Conservation (phyloP, 2,797 vertebrate species). For the Leuciscus waleckii region DNA sequence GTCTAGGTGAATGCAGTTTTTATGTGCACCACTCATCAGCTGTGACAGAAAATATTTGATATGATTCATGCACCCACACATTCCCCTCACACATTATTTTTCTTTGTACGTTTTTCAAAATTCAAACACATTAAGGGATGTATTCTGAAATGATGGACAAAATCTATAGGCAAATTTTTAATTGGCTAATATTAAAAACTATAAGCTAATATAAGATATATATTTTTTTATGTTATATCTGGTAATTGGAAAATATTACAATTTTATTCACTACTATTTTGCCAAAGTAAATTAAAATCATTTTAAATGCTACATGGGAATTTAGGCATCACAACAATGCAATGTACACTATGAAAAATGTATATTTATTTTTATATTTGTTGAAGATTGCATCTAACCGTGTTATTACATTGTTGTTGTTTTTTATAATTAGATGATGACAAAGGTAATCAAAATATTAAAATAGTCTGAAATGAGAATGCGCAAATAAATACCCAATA, state of each 20-base stretch:
- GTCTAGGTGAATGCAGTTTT: constrained; percentile 42
- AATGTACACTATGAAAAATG: background rate
- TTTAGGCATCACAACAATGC: constrained; percentile 68
- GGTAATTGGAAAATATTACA: background rate
- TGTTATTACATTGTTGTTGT: background rate
- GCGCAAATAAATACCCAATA: background rate
- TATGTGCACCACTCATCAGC: constrained; percentile 47
- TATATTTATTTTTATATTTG: background rate
- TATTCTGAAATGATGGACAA: background rate
- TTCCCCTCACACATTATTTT: constrained; percentile 66
- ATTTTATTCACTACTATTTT: background rate
- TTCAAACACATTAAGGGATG: constrained; percentile 58
- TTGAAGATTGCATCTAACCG: background rate
- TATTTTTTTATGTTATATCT: background rate
- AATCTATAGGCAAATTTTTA: background rate
- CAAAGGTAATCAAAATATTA: background rate
- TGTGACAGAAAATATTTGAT: constrained; percentile 35
- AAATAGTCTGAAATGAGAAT: background rate
- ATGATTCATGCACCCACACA: constrained; percentile 35
- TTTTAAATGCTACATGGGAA: background rate
- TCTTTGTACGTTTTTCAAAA: background rate
- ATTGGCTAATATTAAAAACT: background rate
- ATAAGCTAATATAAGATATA: background rate
- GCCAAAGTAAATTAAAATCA: background rate
- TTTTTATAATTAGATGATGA: background rate